Evolutionary conservation across 1,140 invertebrate genomes (phyloP).

Genomic region (Zaprionus capensis): DNA sequence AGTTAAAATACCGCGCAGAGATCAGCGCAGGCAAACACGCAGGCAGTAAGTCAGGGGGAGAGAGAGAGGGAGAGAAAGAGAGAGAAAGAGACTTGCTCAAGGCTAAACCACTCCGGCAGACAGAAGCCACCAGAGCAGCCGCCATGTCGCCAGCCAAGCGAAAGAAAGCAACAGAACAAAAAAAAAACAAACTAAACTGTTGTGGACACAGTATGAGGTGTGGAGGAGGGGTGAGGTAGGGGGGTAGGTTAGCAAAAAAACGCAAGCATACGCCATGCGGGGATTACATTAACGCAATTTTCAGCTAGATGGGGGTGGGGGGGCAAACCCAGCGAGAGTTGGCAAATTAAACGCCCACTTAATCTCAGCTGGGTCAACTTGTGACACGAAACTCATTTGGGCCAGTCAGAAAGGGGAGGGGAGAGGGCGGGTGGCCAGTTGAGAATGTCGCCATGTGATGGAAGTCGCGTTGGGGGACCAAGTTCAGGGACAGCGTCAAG

Average conservation of each 20-base stretch:
- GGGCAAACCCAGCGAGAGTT: slow-evolving; percentile 50
- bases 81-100: slow-evolving; percentile 37
- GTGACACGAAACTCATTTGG: slow-evolving; percentile 79
- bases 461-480: slow-evolving; percentile 33
- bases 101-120: slow-evolving; percentile 25
- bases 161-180: slow-evolving; percentile 24
- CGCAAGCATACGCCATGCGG: slow-evolving; percentile 52
- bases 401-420: background rate
- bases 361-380: slow-evolving; percentile 78
- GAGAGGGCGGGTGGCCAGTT: background rate
- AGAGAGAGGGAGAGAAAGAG: background rate
- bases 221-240: background rate
- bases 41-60: slow-evolving; percentile 35
- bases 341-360: slow-evolving; percentile 82
- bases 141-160: slow-evolving; percentile 38
- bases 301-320: slow-evolving; percentile 18
- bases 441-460: slow-evolving; percentile 18
- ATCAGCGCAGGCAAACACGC: slow-evolving; percentile 63
- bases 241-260: background rate
- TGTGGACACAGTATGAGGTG: background rate
- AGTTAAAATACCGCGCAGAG: slow-evolving; percentile 76
- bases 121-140: background rate
- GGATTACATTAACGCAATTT: slow-evolving; percentile 80
- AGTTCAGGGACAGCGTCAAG: slow-evolving; percentile 80
- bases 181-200: slow-evolving; percentile 49